phyloP scores from a whole-genome alignment of 2,797 vertebrate genomes.

The Mormyrops boulengeri region DNA sequence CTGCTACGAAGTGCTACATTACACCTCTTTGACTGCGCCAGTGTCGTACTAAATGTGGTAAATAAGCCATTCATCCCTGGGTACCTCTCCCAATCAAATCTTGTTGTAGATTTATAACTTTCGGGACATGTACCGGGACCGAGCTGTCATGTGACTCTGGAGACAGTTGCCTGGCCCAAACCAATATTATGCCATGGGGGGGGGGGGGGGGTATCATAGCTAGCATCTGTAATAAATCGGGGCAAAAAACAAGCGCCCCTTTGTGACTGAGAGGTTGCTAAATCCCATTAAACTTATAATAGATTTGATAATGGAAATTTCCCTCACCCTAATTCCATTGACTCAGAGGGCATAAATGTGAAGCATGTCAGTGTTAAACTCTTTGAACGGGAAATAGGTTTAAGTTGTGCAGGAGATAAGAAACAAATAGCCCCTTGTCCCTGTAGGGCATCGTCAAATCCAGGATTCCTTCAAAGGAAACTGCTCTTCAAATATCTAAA shows the following conservation, averaged over 20 bases:
- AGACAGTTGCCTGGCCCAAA: background rate
- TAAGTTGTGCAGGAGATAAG: conserved; percentile 29
- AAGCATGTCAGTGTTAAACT: conserved; percentile 17
- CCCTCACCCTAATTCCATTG: conserved; percentile 30
- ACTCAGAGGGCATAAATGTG: conserved; percentile 30
- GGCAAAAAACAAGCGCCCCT: conserved; percentile 16
- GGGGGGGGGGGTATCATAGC: background rate
- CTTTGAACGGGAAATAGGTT: conserved; percentile 30
- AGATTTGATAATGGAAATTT: conserved; percentile 35
- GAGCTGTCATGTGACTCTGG: background rate
- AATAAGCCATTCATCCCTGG: background rate
- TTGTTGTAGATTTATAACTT: background rate
- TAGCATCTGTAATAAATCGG: conserved; percentile 14
- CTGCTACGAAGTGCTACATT: background rate
- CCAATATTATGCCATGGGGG: conserved; percentile 9
- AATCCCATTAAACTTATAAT: conserved; percentile 37
- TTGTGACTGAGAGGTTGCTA: conserved; percentile 17
- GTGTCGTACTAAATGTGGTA: background rate
- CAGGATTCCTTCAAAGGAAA: conserved; percentile 21
- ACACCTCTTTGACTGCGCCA: background rate
- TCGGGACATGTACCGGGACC: background rate
- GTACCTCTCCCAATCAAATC: background rate
- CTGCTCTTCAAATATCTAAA: conserved; percentile 21
- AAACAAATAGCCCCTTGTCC: conserved; percentile 23
- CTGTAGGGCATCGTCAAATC: conserved; percentile 11